Conservation (phyloP, 2,113 vertebrate species). For the Harpagus bidentatus region DNA sequence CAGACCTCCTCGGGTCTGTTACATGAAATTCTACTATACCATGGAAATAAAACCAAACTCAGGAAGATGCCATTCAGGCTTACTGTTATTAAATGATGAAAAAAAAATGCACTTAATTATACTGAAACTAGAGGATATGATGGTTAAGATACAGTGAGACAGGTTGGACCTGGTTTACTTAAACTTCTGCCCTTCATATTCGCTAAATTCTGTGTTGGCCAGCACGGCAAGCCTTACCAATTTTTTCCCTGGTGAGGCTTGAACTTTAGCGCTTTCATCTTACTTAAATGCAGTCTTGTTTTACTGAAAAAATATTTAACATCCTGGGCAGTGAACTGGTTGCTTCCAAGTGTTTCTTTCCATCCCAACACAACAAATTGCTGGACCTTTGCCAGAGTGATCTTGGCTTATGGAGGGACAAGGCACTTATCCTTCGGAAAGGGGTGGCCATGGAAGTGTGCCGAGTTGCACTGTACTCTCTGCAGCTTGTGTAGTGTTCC, state of each 20-base stretch:
- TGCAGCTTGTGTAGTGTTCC: neutral
- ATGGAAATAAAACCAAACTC: neutral
- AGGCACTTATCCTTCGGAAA: neutral
- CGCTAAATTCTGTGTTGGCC: neutral
- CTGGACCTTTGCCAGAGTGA: neutral
- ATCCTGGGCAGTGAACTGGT: conserved; percentile 8
- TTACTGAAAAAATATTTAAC: conserved; percentile 50
- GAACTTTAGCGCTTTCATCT: neutral
- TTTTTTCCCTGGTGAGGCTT: neutral
- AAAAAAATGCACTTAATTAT: neutral
- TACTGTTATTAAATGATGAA: neutral
- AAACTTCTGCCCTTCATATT: neutral
- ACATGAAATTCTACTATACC: neutral
- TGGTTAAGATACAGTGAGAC: neutral
- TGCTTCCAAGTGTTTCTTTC: conserved; percentile 53
- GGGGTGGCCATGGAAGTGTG: neutral
- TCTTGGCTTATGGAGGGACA: neutral
- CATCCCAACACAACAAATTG: neutral
- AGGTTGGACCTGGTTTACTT: neutral
- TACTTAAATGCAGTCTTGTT: neutral
- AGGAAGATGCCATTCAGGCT: neutral
- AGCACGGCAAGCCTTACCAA: neutral
- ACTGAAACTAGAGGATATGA: neutral
- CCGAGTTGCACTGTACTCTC: conserved; percentile 13
- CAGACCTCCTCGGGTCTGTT: neutral